Conservation (phyloP, 2,888 invertebrate genomes). For the Drosophila siamana region DNA sequence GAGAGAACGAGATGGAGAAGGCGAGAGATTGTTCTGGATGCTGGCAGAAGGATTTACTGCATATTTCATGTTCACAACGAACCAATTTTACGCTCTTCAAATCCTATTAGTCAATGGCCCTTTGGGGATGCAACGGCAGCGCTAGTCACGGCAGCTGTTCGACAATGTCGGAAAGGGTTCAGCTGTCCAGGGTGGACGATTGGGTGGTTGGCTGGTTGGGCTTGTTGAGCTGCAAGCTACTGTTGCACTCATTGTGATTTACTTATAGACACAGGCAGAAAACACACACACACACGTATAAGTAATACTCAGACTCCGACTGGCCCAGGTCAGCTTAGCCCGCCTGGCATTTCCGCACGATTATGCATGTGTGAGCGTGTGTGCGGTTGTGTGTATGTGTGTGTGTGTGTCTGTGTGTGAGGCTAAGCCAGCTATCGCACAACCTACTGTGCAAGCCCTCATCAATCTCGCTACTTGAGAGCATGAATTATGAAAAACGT, state of each 20-base stretch:
- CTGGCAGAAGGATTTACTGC: conserved; percentile 85
- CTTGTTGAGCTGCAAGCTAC: conserved; percentile 46
- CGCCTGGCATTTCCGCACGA: conserved; percentile 78
- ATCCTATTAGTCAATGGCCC: conserved; percentile 86
- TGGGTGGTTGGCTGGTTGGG: conserved; percentile 6
- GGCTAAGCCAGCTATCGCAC: conserved; percentile 56
- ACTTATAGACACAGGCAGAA: conserved; percentile 57
- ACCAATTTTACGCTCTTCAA: conserved; percentile 86
- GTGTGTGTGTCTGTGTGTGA: conserved; percentile 6
- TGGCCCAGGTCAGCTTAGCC: conserved; percentile 76
- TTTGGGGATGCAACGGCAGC: conserved; percentile 74
- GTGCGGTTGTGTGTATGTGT: conserved; percentile 16
- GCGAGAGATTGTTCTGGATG: conserved; percentile 49
- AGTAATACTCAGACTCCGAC: conserved; percentile 64
- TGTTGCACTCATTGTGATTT: conserved; percentile 74
- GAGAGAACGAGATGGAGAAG: neutral
- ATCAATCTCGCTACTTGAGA: conserved; percentile 78
- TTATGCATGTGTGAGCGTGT: conserved; percentile 56
- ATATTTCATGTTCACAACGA: conserved; percentile 86
- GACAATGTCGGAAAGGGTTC: conserved; percentile 68
- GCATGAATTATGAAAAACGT: conserved; percentile 80
- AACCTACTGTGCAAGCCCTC: conserved; percentile 59
- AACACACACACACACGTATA: conserved; percentile 28
- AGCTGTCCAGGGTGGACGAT: conserved; percentile 21
- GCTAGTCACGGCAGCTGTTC: conserved; percentile 73